Conservation (phyloP, 2,888 invertebrate genomes). For the Lycaena phlaeas region DNA sequence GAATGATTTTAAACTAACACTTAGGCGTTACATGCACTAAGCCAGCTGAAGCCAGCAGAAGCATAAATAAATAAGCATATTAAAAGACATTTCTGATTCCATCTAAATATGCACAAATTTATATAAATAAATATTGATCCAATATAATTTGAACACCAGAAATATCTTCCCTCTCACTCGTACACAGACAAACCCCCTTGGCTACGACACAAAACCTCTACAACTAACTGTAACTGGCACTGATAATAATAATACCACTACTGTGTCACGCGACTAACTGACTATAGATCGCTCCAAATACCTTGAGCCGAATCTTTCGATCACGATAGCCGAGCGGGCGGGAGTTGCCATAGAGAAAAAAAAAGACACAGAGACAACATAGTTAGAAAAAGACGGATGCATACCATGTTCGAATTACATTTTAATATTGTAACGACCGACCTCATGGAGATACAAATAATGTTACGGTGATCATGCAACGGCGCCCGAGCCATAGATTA, state of each 20-base stretch:
- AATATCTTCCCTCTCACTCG: conserved; percentile 43
- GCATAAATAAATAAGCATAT: not conserved
- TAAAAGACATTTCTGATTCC: conserved; percentile 7
- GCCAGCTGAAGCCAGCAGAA: too few species aligned
- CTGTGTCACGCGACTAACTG: conserved; percentile 30
- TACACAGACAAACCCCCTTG: conserved; percentile 68
- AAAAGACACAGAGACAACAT: conserved; percentile 78
- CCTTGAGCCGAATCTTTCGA: conserved; percentile 74
- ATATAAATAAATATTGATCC: too few species aligned
- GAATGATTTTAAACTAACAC: too few species aligned
- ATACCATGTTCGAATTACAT: conserved; percentile 48
- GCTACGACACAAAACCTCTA: conserved; percentile 70
- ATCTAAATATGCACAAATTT: too few species aligned
- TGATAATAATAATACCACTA: conserved; percentile 56
- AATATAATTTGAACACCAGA: conserved; percentile 30
- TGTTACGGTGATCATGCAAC: conserved; percentile 43
- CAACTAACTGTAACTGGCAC: conserved; percentile 45
- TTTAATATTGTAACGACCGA: conserved; percentile 16
- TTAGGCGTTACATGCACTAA: too few species aligned
- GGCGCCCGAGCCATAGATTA: conserved; percentile 15
- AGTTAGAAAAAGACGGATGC: conserved; percentile 75
- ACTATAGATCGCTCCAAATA: conserved; percentile 27
- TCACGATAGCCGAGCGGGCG: conserved; percentile 75
- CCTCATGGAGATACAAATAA: conserved; percentile 22
- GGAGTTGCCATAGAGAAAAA: conserved; percentile 81